Base-by-base conservation (phyloP, 1,140 invertebrate species). In the Heliothis virescens region DNA sequence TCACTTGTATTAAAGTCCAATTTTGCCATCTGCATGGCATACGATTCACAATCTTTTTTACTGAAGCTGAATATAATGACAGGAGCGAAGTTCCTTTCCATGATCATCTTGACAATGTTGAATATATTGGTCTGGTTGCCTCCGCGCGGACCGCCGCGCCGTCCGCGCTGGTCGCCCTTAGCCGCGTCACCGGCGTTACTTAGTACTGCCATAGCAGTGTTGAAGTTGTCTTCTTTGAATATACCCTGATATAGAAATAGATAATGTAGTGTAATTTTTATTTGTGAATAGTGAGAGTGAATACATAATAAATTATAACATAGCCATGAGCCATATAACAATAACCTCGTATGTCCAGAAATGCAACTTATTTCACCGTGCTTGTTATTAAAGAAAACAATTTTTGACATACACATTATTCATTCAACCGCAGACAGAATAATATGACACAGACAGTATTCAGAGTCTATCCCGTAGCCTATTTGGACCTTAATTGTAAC, bases 31-130 rank as follows among this genome's bases (percentile, higher is more conserved):
- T 99, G 98, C 95, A 99, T 97, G 0, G 99, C 99, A 94, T 99
- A 99, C 0, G 97, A 92, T 94, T 99, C 99, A 90, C 99, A 99
- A 83, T 99, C 99, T 91, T 99, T 99, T 91, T 99, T 99, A 85
- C 98, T 99, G 93, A 99, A 99, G 90, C 99, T 99, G 95, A 99
- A 99, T 72, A 99, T 98, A 86, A 99, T 99, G 16, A 99, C 98
- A 0, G 99, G 99, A 0, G 99, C 98, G 95, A 99, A 99, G 91
- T 99, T 98, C 60, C 98, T 95, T 91, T 99, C 99, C 98, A 99
- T 99, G 29, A 99, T 99, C 98, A 99, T 99, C 94, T 99, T 99
- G 4, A 99, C 97, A 76, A 99, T 98, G 95, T 99, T 99, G 86
- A 98, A 99, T 84, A 99, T 99, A 86, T 99, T 99, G 0, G 98